Conservation (phyloP, 2,888 invertebrate genomes). For the Trachelus troglodyta region DNA sequence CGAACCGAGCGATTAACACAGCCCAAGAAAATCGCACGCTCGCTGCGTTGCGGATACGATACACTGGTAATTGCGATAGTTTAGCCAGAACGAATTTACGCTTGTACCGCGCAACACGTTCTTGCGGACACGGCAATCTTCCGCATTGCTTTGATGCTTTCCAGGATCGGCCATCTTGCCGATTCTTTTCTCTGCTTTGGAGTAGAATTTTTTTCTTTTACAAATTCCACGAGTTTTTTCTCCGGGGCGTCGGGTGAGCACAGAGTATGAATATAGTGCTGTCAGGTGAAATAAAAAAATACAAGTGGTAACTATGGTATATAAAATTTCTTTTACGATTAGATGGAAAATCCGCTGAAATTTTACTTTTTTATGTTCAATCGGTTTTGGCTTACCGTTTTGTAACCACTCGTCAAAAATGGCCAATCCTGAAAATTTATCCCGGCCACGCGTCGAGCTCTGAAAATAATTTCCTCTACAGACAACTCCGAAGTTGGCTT, state of each 20-base stretch:
- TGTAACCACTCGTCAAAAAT: neutral
- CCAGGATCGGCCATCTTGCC: neutral
- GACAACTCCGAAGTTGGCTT: constrained; percentile 39
- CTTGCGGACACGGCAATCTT: constrained; percentile 5
- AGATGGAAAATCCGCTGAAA: neutral
- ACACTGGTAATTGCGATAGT: constrained; percentile 5
- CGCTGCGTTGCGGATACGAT: neutral
- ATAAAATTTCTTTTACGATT: neutral
- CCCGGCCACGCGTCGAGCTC: neutral
- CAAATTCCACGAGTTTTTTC: neutral
- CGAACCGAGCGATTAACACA: neutral
- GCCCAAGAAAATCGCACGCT: neutral
- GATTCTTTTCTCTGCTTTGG: neutral
- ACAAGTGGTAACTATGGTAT: neutral
- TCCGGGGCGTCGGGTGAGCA: too few species aligned
- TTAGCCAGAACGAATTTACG: constrained; percentile 8
- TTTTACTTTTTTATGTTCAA: neutral
- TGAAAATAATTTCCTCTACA: neutral
- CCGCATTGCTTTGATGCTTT: constrained; percentile 3
- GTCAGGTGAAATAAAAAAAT: too few species aligned
- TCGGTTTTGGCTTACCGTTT: too few species aligned
- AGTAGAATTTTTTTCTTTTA: neutral
- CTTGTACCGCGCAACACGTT: constrained; percentile 6
- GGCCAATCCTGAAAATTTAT: neutral
- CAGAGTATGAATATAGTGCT: too few species aligned